Conservation (phyloP, 2,888 invertebrate species). For the Tetragonula carbonaria region DNA sequence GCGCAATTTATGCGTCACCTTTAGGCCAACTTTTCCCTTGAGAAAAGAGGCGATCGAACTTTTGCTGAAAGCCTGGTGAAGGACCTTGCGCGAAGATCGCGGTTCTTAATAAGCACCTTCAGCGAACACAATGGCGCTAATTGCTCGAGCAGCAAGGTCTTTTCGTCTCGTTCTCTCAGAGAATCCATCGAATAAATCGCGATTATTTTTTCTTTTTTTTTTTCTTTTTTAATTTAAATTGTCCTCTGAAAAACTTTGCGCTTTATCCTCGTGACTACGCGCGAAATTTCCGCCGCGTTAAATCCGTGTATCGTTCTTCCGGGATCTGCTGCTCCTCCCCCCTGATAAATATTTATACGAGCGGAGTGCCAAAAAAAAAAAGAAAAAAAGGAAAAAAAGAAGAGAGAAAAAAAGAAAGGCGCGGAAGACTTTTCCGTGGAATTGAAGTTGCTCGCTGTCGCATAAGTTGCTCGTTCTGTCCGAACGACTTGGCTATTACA, state of each 20-base stretch:
- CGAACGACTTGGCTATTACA: conserved; percentile 62
- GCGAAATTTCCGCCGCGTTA: conserved; percentile 5
- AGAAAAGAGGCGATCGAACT: conserved; percentile 7
- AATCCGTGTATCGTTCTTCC: neutral
- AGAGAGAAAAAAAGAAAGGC: neutral
- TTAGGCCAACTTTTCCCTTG: conserved; percentile 19
- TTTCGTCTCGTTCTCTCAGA: neutral
- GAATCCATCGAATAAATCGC: neutral
- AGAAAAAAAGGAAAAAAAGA: neutral
- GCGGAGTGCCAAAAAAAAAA: neutral
- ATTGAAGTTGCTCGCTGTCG: conserved; percentile 37
- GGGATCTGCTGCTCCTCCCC: neutral
- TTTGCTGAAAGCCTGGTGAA: neutral
- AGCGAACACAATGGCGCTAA: conserved; percentile 41
- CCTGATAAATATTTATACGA: conserved; percentile 53
- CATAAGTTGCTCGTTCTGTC: conserved; percentile 53
- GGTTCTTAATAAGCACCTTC: conserved; percentile 14
- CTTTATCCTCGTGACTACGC: neutral
- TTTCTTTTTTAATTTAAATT: neutral
- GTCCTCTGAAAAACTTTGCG: neutral
- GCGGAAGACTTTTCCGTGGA: conserved; percentile 39
- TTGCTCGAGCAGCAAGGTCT: conserved; percentile 28
- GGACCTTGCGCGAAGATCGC: neutral
- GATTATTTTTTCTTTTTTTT: neutral
- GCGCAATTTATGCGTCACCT: conserved; percentile 52